Evolutionary conservation across 2,797 vertebrate genomes (phyloP), one percentile per base, ranked within the genome.

Genomic region (Salarias fasciatus): DNA sequence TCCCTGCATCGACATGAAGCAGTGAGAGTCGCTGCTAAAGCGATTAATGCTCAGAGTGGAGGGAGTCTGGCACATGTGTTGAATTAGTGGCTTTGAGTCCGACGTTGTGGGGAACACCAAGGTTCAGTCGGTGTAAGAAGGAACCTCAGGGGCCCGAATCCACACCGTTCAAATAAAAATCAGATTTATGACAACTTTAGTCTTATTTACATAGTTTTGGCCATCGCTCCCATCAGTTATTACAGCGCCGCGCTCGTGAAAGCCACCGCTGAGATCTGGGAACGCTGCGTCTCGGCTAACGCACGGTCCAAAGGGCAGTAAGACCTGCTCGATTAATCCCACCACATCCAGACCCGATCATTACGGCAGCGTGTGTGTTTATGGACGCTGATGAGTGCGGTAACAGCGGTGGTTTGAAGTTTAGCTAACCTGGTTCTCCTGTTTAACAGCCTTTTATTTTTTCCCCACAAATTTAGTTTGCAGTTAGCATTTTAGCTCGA

Each of bases 41-140:
- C 58, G 63, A 72, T 82, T 69, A 75, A 56, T 60, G 56, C 31
- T 33, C 14, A 11, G 49, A 31, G 59, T 18, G 64, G 62, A 76
- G 41, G 49, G 49, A 58, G 56, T 79, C 63, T 77, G 70, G 41
- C 91, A 88, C 82, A 77, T 89, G 89, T 57, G 24, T 77, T 83
- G 54, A 69, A 76, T 89, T 82, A 84, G 68, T 45, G 63, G 60
- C 43, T 69, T 71, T 72, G 75, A 49, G 53, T 75, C 15, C 15
- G 41, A 56, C 56, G 62, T 82, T 70, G 67, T 67, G 58, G 70
- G 63, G 72, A 59, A 69, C 72, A 15, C 58, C 44, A 5, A 13
- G 72, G 63, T 76, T 78, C 80, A 65, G 73, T 76, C 76, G 28
- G 52, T 48, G 69, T 47, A 57, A 63, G 50, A 55, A 40, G 45